Conservation (phyloP, 2,888 invertebrate genomes). For the Galerucella calmariensis region DNA sequence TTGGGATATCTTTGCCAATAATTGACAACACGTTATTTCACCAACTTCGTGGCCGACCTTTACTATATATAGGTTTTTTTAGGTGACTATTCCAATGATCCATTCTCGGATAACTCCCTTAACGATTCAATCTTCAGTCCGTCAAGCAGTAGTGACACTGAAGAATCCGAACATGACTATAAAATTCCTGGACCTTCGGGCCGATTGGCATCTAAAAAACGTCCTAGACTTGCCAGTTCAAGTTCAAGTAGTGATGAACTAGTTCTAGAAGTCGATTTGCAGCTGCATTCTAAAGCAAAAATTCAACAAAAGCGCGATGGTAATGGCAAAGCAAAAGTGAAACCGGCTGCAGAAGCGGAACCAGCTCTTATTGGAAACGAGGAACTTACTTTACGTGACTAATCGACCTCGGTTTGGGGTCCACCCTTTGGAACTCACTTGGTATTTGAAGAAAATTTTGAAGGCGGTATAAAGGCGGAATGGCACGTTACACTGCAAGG, state of each 20-base stretch:
- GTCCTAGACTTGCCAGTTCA: not conserved
- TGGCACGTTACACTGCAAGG: not conserved
- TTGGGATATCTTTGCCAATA: too few relatives aligned
- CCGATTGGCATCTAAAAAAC: too few relatives aligned
- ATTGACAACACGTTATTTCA: too few relatives aligned
- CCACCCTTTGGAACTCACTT: not conserved
- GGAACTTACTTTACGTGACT: too few relatives aligned
- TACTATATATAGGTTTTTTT: too few relatives aligned
- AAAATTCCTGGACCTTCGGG: not conserved
- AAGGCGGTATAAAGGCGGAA: not conserved
- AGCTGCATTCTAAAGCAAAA: too few relatives aligned
- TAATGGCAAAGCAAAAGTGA: too few relatives aligned
- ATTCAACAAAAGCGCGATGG: too few relatives aligned
- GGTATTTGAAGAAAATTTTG: not conserved
- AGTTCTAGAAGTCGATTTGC: not conserved
- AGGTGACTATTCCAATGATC: not conserved
- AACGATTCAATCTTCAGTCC: not conserved
- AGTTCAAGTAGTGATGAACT: not conserved
- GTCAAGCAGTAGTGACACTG: not conserved
- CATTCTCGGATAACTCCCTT: not conserved
- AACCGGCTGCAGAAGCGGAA: too few relatives aligned
- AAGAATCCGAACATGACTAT: not conserved
- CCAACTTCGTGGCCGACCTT: too few relatives aligned
- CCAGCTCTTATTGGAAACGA: too few relatives aligned
- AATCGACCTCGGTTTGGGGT: not conserved